A percentile compares a stretch with the other conserved stretches of the same genome.
Evolutionary conservation across 2,797 vertebrate species (phyloP).

Genomic region (Pipistrellus kuhlii): DNA sequence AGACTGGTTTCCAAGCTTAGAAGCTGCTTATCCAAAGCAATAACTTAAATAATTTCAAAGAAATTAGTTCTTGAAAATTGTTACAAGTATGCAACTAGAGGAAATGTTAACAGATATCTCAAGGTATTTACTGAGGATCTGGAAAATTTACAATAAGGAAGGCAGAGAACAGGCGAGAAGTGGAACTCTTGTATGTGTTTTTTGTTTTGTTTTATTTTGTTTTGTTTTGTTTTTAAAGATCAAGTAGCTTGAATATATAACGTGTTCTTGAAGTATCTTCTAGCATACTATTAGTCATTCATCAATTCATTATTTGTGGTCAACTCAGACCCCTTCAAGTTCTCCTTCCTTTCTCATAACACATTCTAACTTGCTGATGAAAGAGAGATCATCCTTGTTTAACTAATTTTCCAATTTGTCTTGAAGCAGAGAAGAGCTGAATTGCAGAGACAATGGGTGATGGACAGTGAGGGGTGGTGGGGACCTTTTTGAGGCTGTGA

Average conservation of each 20-base stretch:
- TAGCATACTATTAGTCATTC: neutral
- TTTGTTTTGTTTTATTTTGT: too few relatives aligned
- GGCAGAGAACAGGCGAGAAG: neutral
- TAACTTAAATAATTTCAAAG: neutral
- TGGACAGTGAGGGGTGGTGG: neutral
- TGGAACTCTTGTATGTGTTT: neutral
- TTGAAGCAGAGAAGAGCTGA: neutral
- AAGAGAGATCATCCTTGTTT: neutral
- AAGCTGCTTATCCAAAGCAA: neutral
- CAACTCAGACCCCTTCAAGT: neutral
- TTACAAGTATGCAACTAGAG: neutral
- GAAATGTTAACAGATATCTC: neutral
- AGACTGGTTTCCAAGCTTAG: neutral
- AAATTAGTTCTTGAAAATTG: slow-evolving; percentile 26
- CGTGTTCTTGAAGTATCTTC: neutral
- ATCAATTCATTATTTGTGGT: neutral
- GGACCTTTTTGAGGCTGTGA: neutral
- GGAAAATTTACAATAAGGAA: neutral
- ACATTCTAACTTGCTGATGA: neutral
- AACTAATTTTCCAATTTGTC: neutral
- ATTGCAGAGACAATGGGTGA: neutral
- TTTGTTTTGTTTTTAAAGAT: too few relatives aligned
- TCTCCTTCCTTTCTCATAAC: neutral
- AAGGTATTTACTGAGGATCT: neutral
- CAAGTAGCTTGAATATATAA: neutral